phyloP scores from a whole-genome alignment of 2,888 invertebrate species.

The Patella caerulea region DNA sequence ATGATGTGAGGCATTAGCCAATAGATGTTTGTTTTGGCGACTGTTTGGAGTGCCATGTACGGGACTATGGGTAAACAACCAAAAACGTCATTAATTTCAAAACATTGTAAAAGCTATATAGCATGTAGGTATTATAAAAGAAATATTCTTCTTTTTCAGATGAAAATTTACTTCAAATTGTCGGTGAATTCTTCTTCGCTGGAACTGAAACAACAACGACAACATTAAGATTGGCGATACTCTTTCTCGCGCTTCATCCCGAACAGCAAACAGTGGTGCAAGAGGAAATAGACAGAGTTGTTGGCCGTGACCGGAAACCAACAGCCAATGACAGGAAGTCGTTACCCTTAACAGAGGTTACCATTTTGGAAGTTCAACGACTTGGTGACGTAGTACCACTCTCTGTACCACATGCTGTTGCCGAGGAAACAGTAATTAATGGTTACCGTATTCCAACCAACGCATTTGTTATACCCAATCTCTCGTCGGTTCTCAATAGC shows the following conservation, averaged over 20 bases:
- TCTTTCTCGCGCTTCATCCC: slow-evolving; percentile 83
- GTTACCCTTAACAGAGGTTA: slow-evolving; percentile 39
- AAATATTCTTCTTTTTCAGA: slow-evolving; percentile 6
- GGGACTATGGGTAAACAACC: too few relatives aligned
- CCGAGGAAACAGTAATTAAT: slow-evolving; percentile 41
- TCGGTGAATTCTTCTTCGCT: slow-evolving; percentile 36
- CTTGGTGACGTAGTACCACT: slow-evolving; percentile 43
- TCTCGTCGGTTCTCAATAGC: slow-evolving; percentile 38
- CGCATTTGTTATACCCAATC: slow-evolving; percentile 35
- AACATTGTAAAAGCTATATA: too few relatives aligned
- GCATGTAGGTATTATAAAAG: too few relatives aligned
- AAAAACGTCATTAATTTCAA: too few relatives aligned
- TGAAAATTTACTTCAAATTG: slow-evolving; percentile 2
- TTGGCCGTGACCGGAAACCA: slow-evolving; percentile 48
- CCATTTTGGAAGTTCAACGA: slow-evolving; percentile 42
- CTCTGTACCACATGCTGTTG: slow-evolving; percentile 44
- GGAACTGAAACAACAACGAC: slow-evolving; percentile 82
- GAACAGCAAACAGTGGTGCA: slow-evolving; percentile 70
- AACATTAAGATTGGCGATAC: slow-evolving; percentile 86
- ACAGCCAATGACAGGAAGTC: slow-evolving; percentile 12
- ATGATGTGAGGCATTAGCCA: too few relatives aligned
- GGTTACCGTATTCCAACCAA: slow-evolving; percentile 50
- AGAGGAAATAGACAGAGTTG: slow-evolving; percentile 47
- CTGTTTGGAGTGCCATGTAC: too few relatives aligned
- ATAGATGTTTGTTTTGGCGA: too few relatives aligned